Evolutionary conservation across 2,113 vertebrate genomes (phyloP).

Genomic region (Himantopus leucocephalus): DNA sequence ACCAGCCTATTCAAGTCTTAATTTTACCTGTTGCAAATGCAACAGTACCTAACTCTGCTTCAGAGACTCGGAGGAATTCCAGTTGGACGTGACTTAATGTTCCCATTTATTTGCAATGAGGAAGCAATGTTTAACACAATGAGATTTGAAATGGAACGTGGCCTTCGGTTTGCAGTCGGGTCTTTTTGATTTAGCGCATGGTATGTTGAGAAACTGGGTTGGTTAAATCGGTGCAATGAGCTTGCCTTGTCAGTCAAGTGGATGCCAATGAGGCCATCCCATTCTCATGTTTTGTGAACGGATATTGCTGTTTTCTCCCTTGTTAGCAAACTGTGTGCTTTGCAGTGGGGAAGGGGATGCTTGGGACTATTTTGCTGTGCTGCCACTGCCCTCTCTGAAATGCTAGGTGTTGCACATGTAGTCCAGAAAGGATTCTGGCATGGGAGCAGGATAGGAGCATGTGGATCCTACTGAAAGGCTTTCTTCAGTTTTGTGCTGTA

Average conservation of each 20-base stretch:
- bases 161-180: neutral
- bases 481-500: neutral
- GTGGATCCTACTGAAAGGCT: neutral
- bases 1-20: neutral
- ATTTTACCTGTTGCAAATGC: neutral
- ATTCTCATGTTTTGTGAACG: neutral
- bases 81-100: slow-evolving; percentile 5
- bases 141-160: neutral
- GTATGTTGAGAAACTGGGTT: neutral
- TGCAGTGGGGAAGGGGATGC: neutral
- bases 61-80: slow-evolving; percentile 10
- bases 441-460: fast-evolving
- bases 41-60: neutral
- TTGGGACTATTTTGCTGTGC: neutral
- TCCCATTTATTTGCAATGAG: slow-evolving; percentile 20
- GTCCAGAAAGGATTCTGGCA: neutral
- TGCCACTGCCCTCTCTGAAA: neutral
- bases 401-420: neutral
- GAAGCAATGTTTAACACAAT: slow-evolving; percentile 5
- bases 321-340: neutral
- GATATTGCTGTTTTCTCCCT: neutral
- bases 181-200: neutral
- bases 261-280: fast-evolving
- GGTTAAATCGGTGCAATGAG: neutral
- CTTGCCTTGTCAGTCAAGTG: neutral